Percentiles rank a stretch among this genome's conserved stretches.
These are phyloP conservation scores for Malacoctenus gilli DNA, from an alignment of 2,797 vertebrate species.

Conservation along the genomic window DNA sequence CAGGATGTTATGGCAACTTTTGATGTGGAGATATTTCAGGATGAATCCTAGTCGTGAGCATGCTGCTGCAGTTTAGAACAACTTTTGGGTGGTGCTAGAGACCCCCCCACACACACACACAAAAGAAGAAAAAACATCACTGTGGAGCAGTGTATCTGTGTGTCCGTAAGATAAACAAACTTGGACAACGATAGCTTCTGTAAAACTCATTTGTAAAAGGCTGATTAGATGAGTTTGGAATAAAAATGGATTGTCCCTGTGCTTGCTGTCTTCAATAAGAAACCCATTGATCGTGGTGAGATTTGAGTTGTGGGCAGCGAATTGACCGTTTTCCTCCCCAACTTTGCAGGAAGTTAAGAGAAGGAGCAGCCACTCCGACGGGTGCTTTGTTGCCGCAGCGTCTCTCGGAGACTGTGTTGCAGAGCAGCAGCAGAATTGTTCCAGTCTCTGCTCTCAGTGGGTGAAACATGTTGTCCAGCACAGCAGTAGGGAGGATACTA, in stretches of 20 bases:
- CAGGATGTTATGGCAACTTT: conserved; percentile 66
- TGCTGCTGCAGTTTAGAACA: conserved; percentile 17
- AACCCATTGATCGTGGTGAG: conserved; percentile 6
- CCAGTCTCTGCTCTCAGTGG: conserved; percentile 73
- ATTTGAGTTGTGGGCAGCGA: not conserved
- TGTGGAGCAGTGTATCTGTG: conserved; percentile 11
- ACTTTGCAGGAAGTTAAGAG: conserved; percentile 19
- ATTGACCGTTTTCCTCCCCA: not conserved
- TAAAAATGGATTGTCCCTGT: conserved; percentile 5
- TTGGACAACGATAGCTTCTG: conserved; percentile 25
- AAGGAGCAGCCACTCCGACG: conserved; percentile 20
- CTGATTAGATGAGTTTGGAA: conserved; percentile 14
- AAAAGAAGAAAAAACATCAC: conserved; percentile 12
- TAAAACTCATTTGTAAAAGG: conserved; percentile 20
- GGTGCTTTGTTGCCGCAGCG: conserved; percentile 39
- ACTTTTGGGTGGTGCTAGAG: conserved; percentile 16
- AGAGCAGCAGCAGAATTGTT: conserved; percentile 64
- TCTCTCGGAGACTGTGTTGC: conserved; percentile 50
- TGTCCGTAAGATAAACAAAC: conserved; percentile 14
- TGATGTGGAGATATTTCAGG: conserved; percentile 58
- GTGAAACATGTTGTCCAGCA: conserved; percentile 81
- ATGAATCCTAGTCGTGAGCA: conserved; percentile 11
- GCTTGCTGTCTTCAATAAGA: not conserved
- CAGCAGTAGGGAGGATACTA: conserved; percentile 76
- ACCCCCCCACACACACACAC: conserved; percentile 9